Conservation (phyloP, 2,888 invertebrate genomes). For the Halictus ligatus region DNA sequence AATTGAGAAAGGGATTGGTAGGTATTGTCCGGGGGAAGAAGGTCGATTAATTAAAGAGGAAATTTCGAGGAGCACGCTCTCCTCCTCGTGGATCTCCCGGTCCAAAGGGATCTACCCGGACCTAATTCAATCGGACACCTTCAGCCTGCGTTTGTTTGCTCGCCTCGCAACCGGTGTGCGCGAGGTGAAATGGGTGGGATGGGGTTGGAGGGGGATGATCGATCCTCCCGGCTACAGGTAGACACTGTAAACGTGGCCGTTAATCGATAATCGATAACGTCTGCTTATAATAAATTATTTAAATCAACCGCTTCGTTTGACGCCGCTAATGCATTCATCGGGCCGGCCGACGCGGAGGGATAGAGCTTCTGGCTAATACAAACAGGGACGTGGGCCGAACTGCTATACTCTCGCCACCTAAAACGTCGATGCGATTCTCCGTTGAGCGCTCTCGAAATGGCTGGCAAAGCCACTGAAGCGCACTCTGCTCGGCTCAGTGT, state of each 20-base stretch:
- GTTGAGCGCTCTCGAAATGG: not conserved
- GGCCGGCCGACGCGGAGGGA: not conserved
- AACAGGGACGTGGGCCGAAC: not conserved
- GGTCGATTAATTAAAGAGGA: constrained; percentile 16
- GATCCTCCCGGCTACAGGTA: constrained; percentile 25
- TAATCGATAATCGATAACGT: constrained; percentile 52
- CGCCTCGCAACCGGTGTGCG: constrained; percentile 18
- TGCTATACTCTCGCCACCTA: not conserved
- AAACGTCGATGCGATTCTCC: not conserved
- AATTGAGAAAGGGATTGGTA: constrained; percentile 7
- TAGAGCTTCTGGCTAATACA: not conserved
- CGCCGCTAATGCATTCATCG: constrained; percentile 22
- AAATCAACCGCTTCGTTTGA: constrained; percentile 24
- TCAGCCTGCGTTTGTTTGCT: constrained; percentile 39
- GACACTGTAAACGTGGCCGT: constrained; percentile 37
- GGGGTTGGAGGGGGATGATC: constrained; percentile 17
- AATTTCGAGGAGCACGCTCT: not conserved
- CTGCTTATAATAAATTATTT: constrained; percentile 51
- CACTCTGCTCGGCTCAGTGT: not conserved
- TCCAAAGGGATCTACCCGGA: not conserved
- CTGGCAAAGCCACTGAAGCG: not conserved
- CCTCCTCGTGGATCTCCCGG: not conserved
- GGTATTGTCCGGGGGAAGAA: not conserved
- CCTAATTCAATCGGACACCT: constrained; percentile 53
- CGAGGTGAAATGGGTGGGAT: not conserved